A percentile compares a stretch with the other conserved stretches of the same genome.
Evolutionary conservation across 2,797 vertebrate species (phyloP).

Genomic region (Eospalax fontanierii): DNA sequence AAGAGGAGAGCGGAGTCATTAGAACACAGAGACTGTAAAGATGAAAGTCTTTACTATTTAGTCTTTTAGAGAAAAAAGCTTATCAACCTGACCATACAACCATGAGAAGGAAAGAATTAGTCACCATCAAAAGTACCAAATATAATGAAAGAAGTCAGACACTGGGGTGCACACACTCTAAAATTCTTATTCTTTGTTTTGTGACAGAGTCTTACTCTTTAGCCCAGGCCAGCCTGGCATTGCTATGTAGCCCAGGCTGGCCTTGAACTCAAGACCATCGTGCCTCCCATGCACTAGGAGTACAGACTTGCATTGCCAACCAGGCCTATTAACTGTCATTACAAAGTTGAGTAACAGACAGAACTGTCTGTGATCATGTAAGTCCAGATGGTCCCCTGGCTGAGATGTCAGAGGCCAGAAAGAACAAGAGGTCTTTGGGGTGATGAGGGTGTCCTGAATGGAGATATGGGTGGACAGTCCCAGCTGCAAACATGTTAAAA

Average conservation of each 20-base stretch:
- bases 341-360: not conserved
- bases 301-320: not conserved
- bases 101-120: constrained; percentile 13
- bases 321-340: not conserved
- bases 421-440: not conserved
- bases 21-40: not conserved
- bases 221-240: not conserved
- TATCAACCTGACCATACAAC: not conserved
- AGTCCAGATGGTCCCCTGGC: not conserved
- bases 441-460: not conserved
- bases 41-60: not conserved
- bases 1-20: not conserved
- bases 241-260: not conserved
- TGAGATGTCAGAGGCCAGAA: not conserved
- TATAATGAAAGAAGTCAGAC: not conserved
- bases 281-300: no score
- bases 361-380: not conserved
- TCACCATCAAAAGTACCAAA: not conserved
- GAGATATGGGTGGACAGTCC: not conserved
- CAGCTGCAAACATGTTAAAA: not conserved
- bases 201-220: not conserved
- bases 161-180: not conserved
- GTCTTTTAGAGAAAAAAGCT: not conserved
- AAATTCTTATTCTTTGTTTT: not conserved
- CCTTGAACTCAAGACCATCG: no score